Evolutionary conservation across 2,113 vertebrate species (phyloP).

Genomic region (Dissostichus mawsoni): DNA sequence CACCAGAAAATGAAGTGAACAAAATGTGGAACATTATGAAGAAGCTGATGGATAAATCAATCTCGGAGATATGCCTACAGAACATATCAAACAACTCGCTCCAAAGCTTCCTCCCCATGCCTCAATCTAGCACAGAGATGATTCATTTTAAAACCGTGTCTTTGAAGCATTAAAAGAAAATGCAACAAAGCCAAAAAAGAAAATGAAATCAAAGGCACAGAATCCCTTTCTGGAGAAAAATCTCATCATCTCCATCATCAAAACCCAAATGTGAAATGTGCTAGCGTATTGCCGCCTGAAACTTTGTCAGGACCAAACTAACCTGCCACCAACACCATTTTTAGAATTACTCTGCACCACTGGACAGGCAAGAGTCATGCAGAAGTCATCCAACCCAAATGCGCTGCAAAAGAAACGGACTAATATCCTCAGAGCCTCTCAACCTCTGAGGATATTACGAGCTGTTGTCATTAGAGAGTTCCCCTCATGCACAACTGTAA

Average conservation of each 20-base stretch:
- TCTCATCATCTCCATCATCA: conserved; percentile 78
- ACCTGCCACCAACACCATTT: conserved; percentile 61
- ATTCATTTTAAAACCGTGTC: conserved; percentile 70
- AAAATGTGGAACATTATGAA: conserved; percentile 9
- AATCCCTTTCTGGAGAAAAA: conserved; percentile 64
- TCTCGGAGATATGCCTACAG: conserved; percentile 37
- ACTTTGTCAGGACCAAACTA: conserved; percentile 69
- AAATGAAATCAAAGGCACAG: conserved; percentile 73
- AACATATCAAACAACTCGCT: conserved; percentile 55
- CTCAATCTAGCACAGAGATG: conserved; percentile 47
- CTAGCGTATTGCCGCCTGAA: conserved; percentile 45
- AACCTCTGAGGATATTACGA: conserved; percentile 63
- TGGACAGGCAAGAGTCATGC: conserved; percentile 60
- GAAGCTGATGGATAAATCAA: conserved; percentile 43
- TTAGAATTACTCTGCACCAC: conserved; percentile 43
- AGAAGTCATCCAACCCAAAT: conserved; percentile 59
- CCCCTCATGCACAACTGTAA: conserved; percentile 60
- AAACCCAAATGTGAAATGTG: conserved; percentile 70
- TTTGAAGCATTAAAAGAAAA: conserved; percentile 76
- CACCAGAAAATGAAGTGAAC: conserved; percentile 6
- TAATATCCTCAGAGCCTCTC: conserved; percentile 45
- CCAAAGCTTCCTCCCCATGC: conserved; percentile 47
- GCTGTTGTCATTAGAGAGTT: conserved; percentile 66
- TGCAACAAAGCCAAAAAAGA: conserved; percentile 76
- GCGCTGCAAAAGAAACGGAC: conserved; percentile 43